Evolutionary conservation across 2,888 invertebrate genomes (phyloP).

Genomic region (Plagodis dolabraria): DNA sequence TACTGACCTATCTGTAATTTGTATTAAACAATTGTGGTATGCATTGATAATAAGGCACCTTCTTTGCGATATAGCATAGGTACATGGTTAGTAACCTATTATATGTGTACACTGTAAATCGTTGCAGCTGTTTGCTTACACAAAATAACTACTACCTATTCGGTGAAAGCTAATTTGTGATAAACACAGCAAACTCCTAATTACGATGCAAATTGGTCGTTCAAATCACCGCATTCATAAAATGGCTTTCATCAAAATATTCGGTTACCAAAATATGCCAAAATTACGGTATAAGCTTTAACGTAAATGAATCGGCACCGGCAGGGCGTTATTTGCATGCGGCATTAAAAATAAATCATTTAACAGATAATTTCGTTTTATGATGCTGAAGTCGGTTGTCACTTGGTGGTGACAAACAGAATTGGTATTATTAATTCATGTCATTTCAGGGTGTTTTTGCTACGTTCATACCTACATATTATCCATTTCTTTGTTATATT

Average conservation of each 20-base stretch:
- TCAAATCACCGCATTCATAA: constrained; percentile 70
- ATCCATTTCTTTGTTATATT: too few relatives aligned
- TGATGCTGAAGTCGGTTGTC: constrained; percentile 22
- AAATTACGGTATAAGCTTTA: constrained; percentile 32
- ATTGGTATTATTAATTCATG: constrained; percentile 11
- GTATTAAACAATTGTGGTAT: too few relatives aligned
- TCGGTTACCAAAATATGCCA: constrained; percentile 34
- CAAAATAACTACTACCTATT: constrained; percentile 55
- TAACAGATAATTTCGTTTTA: constrained; percentile 21
- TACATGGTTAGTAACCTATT: too few relatives aligned
- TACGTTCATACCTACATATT: too few relatives aligned
- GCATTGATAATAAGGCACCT: too few relatives aligned
- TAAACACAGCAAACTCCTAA: constrained; percentile 72
- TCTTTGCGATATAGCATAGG: too few relatives aligned
- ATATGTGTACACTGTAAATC: constrained; percentile 33
- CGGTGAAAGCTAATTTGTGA: constrained; percentile 73
- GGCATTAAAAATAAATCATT: constrained; percentile 29
- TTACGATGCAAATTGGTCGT: constrained; percentile 81
- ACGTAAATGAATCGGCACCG: constrained; percentile 23
- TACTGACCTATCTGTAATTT: too few relatives aligned
- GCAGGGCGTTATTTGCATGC: constrained; percentile 24
- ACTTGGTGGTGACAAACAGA: constrained; percentile 9
- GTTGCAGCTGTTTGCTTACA: constrained; percentile 46
- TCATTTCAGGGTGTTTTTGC: too few relatives aligned
- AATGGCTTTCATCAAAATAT: constrained; percentile 57